Evolutionary conservation across 2,888 invertebrate genomes (phyloP), one percentile per base, ranked within the genome.

Genomic region (Buathra laborator): DNA sequence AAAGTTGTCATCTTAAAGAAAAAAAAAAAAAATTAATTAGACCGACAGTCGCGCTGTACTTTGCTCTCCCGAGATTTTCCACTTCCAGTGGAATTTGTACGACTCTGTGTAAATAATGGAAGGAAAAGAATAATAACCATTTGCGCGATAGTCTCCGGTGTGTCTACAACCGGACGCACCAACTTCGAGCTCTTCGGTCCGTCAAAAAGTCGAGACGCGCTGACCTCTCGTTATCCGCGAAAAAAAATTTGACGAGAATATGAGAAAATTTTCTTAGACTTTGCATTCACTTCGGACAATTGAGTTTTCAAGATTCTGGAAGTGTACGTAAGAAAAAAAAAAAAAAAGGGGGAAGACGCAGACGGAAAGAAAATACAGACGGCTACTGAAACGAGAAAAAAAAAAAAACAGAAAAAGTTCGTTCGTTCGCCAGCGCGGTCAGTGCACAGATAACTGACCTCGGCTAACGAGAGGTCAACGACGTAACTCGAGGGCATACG

Each of bases 401-500:
- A 44, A 44, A 43, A 29, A 24, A 16, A 24, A n/a, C 29, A 68
- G 48, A 44, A 32, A 64, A 62, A 64, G n/a, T 10, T 46, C 12
- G 19, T 19, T 68, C 48, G 56, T 46, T 53, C 53, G 29, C 44
- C 12, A 14, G 51, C 62, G 75, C 44, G 44, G 66, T 62, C 24
- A 56, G 76, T 77, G 84, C 84, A 86, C 84, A 67, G 86, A 81
- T 88, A 56, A 87, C 89, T 89, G 90, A 89, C 90, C 90, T 89
- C 89, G 85, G 88, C 83, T 89, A 91, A 90, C 90, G 87, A 86
- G 89, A 90, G 90, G 90, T 90, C 90, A 86, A 87, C 89, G 88
- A 89, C 88, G 89, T 88, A 89, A 90, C 83, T 84, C 83, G 66
- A 24, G 56, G 70, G 48, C 48, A 79, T 6, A 74, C 62, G 29